These are phyloP conservation scores for Cladorhizidae sp. DNA, from an alignment of 37 sponge, comb jelly and placozoan species.

Conservation along the genomic window DNA sequence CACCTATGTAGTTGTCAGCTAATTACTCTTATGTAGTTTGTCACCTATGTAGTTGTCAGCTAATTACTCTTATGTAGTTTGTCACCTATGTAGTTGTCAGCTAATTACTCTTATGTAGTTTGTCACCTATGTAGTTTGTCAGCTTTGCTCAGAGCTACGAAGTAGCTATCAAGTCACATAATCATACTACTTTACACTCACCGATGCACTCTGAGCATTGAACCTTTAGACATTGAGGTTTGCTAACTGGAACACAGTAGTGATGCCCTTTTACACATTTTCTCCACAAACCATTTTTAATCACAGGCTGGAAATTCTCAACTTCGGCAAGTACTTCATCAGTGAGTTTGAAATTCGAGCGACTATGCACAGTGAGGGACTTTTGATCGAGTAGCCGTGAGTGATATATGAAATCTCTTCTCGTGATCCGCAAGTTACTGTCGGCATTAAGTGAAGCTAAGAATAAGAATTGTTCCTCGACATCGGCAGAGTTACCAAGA, in stretches of 20 bases:
- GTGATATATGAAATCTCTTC: not conserved
- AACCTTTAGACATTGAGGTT: not conserved
- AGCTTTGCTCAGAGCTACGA: too few species aligned
- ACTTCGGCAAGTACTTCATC: not conserved
- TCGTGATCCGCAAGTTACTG: not conserved
- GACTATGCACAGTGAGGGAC: not conserved
- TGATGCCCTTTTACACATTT: slow-evolving; percentile 81
- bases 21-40: too few species aligned
- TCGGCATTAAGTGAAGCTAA: not conserved
- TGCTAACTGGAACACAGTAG: slow-evolving; percentile 52
- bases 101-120: too few species aligned
- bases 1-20: too few species aligned
- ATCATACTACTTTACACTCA: too few species aligned
- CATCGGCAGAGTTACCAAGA: not conserved
- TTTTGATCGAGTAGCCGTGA: not conserved
- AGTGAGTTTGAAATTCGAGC: not conserved
- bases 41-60: too few species aligned
- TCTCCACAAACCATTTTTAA: slow-evolving; percentile 75
- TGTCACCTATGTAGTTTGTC: too few species aligned
- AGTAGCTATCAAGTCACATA: too few species aligned
- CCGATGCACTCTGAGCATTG: not conserved
- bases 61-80: too few species aligned
- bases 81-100: too few species aligned
- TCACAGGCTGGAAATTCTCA: not conserved
- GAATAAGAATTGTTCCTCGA: not conserved